Evolutionary conservation across 2,797 vertebrate genomes (phyloP).

Genomic region (Lophotriccus pileatus): DNA sequence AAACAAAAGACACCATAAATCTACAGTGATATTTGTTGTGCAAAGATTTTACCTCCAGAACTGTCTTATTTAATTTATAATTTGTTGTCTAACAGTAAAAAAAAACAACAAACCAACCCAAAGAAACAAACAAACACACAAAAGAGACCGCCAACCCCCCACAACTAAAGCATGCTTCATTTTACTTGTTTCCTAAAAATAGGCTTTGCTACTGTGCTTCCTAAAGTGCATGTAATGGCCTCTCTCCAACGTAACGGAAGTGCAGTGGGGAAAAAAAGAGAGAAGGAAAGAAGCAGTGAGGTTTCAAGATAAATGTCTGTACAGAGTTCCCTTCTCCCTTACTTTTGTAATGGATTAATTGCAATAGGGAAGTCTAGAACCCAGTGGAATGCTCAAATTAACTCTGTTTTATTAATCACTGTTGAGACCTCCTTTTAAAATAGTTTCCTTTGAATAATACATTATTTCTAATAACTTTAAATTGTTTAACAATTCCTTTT

Average conservation of each 20-base stretch:
- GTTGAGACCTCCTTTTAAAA: slow-evolving; percentile 7
- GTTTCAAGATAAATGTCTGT: not conserved
- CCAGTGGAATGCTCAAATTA: slow-evolving; percentile 23
- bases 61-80: not conserved
- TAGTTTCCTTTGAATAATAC: slow-evolving; percentile 52
- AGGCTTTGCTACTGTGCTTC: not conserved
- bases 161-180: not conserved
- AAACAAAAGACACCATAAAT: not conserved
- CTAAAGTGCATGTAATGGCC: not conserved
- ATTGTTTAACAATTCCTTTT: slow-evolving; percentile 28
- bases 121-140: not conserved
- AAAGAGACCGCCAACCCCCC: not conserved
- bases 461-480: slow-evolving; percentile 43
- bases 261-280: not conserved
- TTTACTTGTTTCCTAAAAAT: not conserved
- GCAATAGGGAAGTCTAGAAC: not conserved
- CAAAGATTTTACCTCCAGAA: not conserved
- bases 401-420: slow-evolving; percentile 28
- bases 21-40: not conserved
- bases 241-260: not conserved
- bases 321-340: not conserved
- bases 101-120: no score
- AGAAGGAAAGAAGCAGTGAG: not conserved
- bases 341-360: not conserved
- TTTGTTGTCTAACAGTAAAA: not conserved